Base-by-base conservation (phyloP, 2,888 invertebrate species). In the Aphidius colemani region DNA sequence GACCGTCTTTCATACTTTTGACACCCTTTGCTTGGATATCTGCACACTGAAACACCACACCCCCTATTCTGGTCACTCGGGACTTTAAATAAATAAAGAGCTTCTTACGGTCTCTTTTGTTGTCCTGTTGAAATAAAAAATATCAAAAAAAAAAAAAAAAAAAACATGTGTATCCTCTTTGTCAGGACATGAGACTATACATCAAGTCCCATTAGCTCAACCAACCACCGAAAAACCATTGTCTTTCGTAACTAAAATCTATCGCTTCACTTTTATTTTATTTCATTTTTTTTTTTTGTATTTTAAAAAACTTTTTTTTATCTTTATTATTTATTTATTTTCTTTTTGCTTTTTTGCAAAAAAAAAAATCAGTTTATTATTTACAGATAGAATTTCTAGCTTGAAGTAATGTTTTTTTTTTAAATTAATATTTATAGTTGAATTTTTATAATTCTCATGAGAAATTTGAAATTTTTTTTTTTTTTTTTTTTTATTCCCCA, bases 141-240 rank as follows among this genome's bases (percentile, higher is more conserved):
- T 72, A 59, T 67, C 75, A 77, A 76, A 76, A 71, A 41, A 49
- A 18, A 49, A 44, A 41, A 48, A 53, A 41, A 44, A 18, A 30
- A 40, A 44, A 39, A n/a, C 3, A 30, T 30, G 46, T 46, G 30
- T 7, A 1, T n/a, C 39, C 10, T 9, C 46, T 45, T 57, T 44
- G 7, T 30, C 45, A 45, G 3, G 30, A 50, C 43, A n/a, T 10
- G 2, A 30, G 51, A 48, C 75, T 71, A 80, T 81, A 74, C 75
- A 78, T 80, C 79, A 80, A 75, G 68, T 73, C 73, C 75, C 71
- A 78, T 80, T 79, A 79, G 71, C 5, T 30, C 72, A 71, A 63
- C 66, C 73, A 71, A 72, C 72, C 72, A 66, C 72, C 73, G 72
- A 75, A 75, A 75, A 76, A 74, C 72, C 75, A 72, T 70, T 71